Evolutionary conservation across 2,113 vertebrate genomes (phyloP).

Genomic region (Alectura lathami): DNA sequence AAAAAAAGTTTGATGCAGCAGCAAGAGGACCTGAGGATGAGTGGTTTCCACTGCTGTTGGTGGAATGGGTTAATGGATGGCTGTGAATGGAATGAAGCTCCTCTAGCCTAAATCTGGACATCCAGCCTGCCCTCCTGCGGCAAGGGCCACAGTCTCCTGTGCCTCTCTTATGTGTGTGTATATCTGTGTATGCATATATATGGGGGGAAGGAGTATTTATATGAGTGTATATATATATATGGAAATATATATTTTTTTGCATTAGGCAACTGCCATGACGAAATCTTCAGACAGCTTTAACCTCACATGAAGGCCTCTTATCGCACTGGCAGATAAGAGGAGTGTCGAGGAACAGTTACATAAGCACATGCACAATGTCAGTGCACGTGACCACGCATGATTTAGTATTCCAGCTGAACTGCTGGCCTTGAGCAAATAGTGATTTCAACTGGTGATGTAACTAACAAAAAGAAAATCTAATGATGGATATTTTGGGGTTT

Average conservation of each 20-base stretch:
- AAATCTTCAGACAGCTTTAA: background rate
- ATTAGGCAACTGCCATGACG: background rate
- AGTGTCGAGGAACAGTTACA: background rate
- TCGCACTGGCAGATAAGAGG: background rate
- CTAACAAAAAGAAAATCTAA: background rate
- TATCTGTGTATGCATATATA: too few relatives aligned
- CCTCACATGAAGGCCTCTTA: background rate
- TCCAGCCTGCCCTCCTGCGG: fast-evolving
- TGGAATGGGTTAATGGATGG: background rate
- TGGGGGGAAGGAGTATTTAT: too few relatives aligned
- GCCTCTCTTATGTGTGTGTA: background rate
- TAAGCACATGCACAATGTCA: background rate
- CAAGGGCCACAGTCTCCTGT: background rate
- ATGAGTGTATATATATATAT: background rate
- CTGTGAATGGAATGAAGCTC: background rate
- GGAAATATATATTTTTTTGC: background rate
- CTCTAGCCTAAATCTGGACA: background rate
- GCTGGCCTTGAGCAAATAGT: background rate
- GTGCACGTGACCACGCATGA: fast-evolving
- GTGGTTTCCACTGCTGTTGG: background rate
- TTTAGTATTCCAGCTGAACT: background rate
- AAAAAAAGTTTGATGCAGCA: background rate
- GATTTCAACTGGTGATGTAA: background rate
- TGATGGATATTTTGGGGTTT: background rate
- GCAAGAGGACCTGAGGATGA: background rate